Evolutionary conservation across 2,797 vertebrate species (phyloP), one percentile per base, ranked within the genome.

Genomic region (Pipistrellus kuhlii): DNA sequence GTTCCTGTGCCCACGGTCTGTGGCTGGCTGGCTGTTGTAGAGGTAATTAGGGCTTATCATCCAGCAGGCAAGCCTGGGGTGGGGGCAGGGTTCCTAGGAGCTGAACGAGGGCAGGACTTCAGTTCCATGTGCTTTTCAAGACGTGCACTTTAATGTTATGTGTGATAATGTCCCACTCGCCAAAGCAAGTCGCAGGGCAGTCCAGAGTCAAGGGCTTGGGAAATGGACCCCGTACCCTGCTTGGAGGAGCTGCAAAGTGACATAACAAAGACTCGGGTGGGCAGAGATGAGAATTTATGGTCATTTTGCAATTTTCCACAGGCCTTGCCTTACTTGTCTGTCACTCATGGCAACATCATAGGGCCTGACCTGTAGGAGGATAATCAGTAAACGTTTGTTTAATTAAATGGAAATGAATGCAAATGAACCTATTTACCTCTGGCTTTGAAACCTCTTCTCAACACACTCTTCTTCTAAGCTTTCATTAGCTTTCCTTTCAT

Each of bases 321-420:
- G 55, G 35, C 41, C 72, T 53, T 27, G 8, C 71, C 59, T 81
- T 85, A 75, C n/a, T 90, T 44, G 77, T 89, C 75, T 77, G n/a
- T 86, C 59, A 81, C 30, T 77, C 32, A 5, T 44, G 64, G 55
- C 25, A 62, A 71, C 78, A 55, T 32, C 51, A 4, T 71, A 86
- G 76, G 64, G 80, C n/a, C 71, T 83, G 90, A 92, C 84, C 91
- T 10, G 25, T 25, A 25, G 35, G 44, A 77, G 44, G 46, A 73
- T 75, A 81, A 96, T 93, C 91, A 82, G 92, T 46, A 92, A 83
- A 81, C 68, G n/a, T 85, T 94, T 92, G 48, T 83, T 94, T 93
- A 94, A 95, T 91, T 93, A 90, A 85, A 92, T 90, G 93, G 77
- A 93, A 95, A 93, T 87, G 53, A 94, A 93, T 94, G 88, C 77